Base-by-base conservation (phyloP, 2,797 vertebrate species). In the Fratercula arctica region DNA sequence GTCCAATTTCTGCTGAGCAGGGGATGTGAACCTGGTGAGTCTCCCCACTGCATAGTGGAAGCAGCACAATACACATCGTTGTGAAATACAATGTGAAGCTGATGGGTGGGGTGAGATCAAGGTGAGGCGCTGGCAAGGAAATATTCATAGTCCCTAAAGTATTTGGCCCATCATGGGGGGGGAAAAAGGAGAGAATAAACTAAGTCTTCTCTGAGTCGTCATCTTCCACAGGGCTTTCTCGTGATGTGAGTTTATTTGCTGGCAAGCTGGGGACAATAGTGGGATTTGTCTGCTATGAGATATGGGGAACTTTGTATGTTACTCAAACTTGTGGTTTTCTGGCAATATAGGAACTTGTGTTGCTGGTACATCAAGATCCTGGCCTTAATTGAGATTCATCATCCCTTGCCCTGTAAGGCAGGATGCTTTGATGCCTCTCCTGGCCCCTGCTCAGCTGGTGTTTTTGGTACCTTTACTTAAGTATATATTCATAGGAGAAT, bases 31-130 rank as follows among this genome's bases (percentile, higher is more conserved):
- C 33, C 35, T 8, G 35, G 45, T 7, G 60, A 46, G 13, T 28
- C 16, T 61, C 13, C 23, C 29, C 33, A 10, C 0, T 4, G 17
- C 1, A 0, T 16, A n/a, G 35, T 5, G 6, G 35, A 24, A 82
- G 26, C 3, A 45, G 39, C 46, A 51, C 9, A n/a, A 16, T 3
- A 13, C 1, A 0, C 2, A 1, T 28, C 10, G 16, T 21, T 1
- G 1, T 46, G n/a, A 60, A 66, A 51, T 41, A 14, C 12, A 7
- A 2, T 0, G n/a, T 37, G 57, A 37, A n/a, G 37, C 16, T 48
- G 11, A 25, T 4, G 39, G 15, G 11, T 39, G 46, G 68, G 41
- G 14, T 64, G 56, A 37, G 56, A 16, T 31, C 31, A 39, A 26
- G 19, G 31, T 57, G 11, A 18, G 33, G 26, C 8, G 20, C 16